phyloP scores from a whole-genome alignment of 2,888 invertebrate genomes.

The Flexamia atlantica region DNA sequence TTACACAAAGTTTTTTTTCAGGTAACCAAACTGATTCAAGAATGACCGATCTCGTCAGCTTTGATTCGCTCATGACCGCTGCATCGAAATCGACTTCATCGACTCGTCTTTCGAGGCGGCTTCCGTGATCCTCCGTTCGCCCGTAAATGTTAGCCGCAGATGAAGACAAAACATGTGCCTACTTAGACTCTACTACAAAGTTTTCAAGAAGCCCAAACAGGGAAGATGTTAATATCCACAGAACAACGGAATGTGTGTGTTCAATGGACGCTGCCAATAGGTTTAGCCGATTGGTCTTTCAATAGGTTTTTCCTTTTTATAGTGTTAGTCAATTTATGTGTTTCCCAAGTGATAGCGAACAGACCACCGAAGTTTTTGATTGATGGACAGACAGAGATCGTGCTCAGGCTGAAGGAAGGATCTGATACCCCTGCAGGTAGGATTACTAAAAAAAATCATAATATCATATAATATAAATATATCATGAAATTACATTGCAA shows the following conservation, averaged over 20 bases:
- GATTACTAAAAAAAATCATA: constrained; percentile 73
- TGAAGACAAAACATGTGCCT: constrained; percentile 55
- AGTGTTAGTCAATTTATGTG: constrained; percentile 44
- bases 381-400: constrained; percentile 94
- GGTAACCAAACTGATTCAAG: not conserved
- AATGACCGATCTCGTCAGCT: not conserved
- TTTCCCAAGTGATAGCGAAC: constrained; percentile 75
- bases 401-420: constrained; percentile 92
- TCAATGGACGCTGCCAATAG: constrained; percentile 11
- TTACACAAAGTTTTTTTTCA: not conserved
- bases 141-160: constrained; percentile 35
- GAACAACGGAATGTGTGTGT: constrained; percentile 17
- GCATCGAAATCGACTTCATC: not conserved
- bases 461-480: too few species aligned
- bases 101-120: not conserved
- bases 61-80: not conserved
- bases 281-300: too few species aligned
- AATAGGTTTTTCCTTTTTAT: constrained; percentile 45
- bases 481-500: too few species aligned
- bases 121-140: not conserved
- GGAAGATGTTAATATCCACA: constrained; percentile 27
- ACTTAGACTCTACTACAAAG: constrained; percentile 48
- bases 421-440: constrained; percentile 90
- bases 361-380: constrained; percentile 92
- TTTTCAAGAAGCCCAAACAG: constrained; percentile 52